A percentile compares a stretch with the other conserved stretches of the same genome.
Conservation (phyloP, 2,888 invertebrate genomes). For the Tineola bisselliella region DNA sequence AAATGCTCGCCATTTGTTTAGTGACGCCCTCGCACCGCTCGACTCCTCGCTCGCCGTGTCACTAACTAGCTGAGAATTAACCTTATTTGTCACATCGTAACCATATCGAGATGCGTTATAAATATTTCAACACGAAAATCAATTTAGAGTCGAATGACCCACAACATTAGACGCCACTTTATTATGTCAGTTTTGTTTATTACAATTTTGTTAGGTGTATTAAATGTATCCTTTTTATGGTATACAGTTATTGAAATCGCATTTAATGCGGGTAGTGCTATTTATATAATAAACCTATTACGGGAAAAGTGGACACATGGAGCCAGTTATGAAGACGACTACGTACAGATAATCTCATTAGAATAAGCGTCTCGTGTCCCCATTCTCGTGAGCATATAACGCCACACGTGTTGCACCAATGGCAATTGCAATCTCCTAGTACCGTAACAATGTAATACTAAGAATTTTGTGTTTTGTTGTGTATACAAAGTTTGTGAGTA, state of each 20-base stretch:
- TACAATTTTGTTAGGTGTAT: background rate
- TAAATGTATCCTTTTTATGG: background rate
- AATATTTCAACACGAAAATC: slow-evolving; percentile 4
- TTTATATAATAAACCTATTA: slow-evolving; percentile 1
- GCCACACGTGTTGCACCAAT: background rate
- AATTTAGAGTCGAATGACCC: slow-evolving; percentile 9
- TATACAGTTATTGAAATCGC: background rate
- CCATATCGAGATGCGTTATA: slow-evolving; percentile 6
- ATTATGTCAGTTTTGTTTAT: background rate
- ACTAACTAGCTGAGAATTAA: slow-evolving; percentile 6
- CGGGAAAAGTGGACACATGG: background rate
- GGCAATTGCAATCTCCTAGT: background rate
- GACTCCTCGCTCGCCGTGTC: slow-evolving; percentile 1
- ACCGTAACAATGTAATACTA: background rate
- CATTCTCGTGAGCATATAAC: background rate
- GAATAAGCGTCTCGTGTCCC: slow-evolving; percentile 1
- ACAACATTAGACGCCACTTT: background rate
- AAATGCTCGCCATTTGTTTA: slow-evolving; percentile 35
- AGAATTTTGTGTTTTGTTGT: background rate
- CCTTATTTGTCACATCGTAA: slow-evolving; percentile 3
- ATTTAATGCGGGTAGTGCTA: background rate
- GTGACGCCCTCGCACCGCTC: slow-evolving; percentile 35
- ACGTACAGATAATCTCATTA: slow-evolving; percentile 5
- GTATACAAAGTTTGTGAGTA: background rate
- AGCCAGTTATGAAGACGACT: background rate